phyloP scores from a whole-genome alignment of 2,797 vertebrate species.

The Sebastes aleutianus region DNA sequence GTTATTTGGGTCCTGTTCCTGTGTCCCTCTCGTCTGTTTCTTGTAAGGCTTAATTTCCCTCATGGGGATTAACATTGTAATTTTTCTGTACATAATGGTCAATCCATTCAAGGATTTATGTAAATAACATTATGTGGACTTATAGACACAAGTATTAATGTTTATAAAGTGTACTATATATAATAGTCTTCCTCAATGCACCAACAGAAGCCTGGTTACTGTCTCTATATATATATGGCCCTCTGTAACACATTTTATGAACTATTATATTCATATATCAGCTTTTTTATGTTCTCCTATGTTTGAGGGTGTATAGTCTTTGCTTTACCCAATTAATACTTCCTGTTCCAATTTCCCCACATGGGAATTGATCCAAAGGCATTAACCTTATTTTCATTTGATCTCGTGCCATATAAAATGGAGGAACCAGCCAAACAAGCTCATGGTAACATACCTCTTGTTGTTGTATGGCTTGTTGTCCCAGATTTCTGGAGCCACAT shows the following conservation, averaged over 20 bases:
- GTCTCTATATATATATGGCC: background rate
- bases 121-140: background rate
- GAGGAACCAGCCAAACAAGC: background rate
- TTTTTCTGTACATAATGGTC: background rate
- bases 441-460: constrained; percentile 86
- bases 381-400: background rate
- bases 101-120: background rate
- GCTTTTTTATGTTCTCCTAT: background rate
- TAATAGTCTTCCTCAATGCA: background rate
- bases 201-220: background rate
- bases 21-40: background rate
- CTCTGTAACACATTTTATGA: background rate
- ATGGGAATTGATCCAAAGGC: background rate
- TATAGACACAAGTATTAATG: background rate
- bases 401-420: background rate
- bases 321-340: background rate
- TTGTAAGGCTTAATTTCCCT: background rate
- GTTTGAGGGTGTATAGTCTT: background rate
- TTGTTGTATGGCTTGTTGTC: constrained; percentile 95
- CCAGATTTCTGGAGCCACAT: constrained; percentile 96
- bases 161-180: too few relatives aligned
- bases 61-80: background rate
- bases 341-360: background rate
- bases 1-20: background rate
- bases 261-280: background rate